Evolutionary conservation across 2,113 vertebrate species (phyloP), one percentile per base, ranked within the genome.

Genomic region (Megalops atlanticus): DNA sequence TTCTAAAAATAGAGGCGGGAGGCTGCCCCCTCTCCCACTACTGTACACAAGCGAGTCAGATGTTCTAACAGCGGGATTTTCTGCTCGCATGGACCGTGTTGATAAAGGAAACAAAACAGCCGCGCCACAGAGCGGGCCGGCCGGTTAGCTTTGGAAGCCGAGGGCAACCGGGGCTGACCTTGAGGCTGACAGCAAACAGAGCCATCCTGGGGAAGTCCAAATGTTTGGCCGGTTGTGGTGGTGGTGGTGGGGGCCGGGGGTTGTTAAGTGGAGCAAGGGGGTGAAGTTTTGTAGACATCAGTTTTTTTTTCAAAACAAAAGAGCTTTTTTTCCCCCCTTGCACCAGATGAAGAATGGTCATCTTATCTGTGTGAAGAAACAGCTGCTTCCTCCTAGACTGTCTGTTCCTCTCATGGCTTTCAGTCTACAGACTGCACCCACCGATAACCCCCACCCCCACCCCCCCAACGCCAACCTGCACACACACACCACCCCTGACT

Each of bases 301-400:
- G 33, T 27, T 58, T 43, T 73, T n/a, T 45, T 76, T 21, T 80
- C 70, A 71, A 80, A 36, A 79, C 78, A 79, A 79, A 58, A 79
- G 64, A 79, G 24, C 24, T 4, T 31, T 38, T 33, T 38, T 52
- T 12, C 21, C 70, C 79, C 36, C 35, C 35, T 15, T 24, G 21
- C 52, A 6, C 52, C 21, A 16, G 21, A 2, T 24, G 2, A 21
- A 71, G 70, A 40, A 69, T 40, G 43, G 79, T 69, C 36, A 52
- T 72, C 79, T 74, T 80, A 80, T 80, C 79, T 80, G 69, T 71
- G 16, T 54, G 79, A 21, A 74, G 14, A 24, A 52, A 80, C 79
- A 54, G 70, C 79, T 35, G 70, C 39, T 80, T 80, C 79, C 79
- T 80, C 79, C 47, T 24, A 11, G 64, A 54, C 54, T n/a, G n/a